Conservation (phyloP, 2,797 vertebrate genomes). For the Tiaroga cobitis region DNA sequence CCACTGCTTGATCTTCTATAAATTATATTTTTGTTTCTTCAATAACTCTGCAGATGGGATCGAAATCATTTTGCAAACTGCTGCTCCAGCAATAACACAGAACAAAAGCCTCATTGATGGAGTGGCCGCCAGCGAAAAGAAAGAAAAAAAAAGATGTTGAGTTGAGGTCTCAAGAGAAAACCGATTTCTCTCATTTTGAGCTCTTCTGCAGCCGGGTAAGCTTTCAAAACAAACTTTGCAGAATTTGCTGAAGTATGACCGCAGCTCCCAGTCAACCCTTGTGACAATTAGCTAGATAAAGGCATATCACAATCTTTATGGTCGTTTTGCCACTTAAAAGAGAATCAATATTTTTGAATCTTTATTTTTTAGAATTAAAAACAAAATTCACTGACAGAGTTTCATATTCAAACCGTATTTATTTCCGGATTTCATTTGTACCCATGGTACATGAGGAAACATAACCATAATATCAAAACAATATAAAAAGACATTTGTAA, state of each 20-base stretch:
- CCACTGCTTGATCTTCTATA: neutral
- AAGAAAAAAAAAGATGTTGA: constrained; percentile 59
- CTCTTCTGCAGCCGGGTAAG: constrained; percentile 32
- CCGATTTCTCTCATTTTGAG: constrained; percentile 32
- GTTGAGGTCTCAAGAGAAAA: constrained; percentile 67
- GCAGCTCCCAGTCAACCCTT: neutral
- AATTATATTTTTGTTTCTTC: constrained; percentile 25
- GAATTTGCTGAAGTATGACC: no score
- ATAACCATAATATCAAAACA: constrained; percentile 84
- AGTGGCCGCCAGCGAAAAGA: constrained; percentile 21
- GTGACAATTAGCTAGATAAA: constrained; percentile 12
- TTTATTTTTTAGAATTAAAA: neutral
- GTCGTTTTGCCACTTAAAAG: neutral
- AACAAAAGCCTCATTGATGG: constrained; percentile 63
- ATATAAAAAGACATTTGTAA: constrained; percentile 77
- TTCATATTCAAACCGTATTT: constrained; percentile 76
- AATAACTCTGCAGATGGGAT: constrained; percentile 16
- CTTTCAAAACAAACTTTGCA: constrained; percentile 68
- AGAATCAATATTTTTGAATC: neutral
- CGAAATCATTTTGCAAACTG: constrained; percentile 40
- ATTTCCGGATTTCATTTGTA: constrained; percentile 89
- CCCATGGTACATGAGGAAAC: constrained; percentile 92
- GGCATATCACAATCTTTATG: neutral
- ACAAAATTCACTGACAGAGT: constrained; percentile 6
- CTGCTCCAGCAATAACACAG: constrained; percentile 28